phyloP scores from a whole-genome alignment of 2,888 invertebrate species.

The Thera obeliscata region DNA sequence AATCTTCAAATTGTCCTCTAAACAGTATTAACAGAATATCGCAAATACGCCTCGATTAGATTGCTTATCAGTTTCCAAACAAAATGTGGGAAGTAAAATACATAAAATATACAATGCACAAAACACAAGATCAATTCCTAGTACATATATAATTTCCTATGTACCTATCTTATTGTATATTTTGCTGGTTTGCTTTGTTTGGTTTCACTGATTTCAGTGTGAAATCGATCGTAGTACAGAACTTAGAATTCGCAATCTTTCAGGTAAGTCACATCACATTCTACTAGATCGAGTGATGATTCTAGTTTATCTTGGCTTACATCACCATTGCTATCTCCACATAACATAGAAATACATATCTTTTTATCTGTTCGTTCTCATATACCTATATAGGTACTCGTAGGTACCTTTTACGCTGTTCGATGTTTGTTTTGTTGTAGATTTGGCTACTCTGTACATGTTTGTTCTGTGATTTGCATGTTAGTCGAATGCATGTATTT shows the following conservation, averaged over 20 bases:
- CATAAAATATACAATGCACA: not conserved
- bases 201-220: conserved; percentile 43
- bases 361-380: no score
- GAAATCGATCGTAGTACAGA: conserved; percentile 42
- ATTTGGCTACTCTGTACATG: no score
- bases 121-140: not conserved
- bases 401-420: no score
- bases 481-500: no score
- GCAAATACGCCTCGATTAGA: conserved; percentile 8
- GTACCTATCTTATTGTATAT: not conserved
- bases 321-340: conserved; percentile 1
- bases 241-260: conserved; percentile 19
- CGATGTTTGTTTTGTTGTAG: no score
- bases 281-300: not conserved
- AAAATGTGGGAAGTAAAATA: not conserved
- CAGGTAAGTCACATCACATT: conserved; percentile 15
- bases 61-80: conserved; percentile 14
- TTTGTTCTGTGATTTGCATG: no score
- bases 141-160: conserved; percentile 2
- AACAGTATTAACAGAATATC: not conserved
- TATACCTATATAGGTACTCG: not conserved
- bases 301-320: not conserved
- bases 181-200: conserved; percentile 28
- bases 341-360: no score
- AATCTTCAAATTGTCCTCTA: not conserved